Evolutionary conservation across 2,888 invertebrate species (phyloP), one percentile per base, ranked within the genome.

Genomic region (Scotopteryx bipunctaria): DNA sequence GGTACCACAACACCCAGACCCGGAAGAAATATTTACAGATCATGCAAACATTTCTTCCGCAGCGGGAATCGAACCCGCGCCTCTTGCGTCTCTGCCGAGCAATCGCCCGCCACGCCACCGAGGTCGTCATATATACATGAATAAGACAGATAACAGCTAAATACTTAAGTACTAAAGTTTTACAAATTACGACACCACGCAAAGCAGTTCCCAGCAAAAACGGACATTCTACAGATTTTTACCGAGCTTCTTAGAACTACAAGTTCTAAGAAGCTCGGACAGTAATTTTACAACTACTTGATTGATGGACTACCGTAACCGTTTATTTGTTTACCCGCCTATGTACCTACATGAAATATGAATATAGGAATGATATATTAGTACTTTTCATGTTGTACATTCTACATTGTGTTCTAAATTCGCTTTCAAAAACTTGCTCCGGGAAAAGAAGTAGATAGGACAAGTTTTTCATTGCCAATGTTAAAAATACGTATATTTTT

Each of bases 401-500:
- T n/a, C n/a, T n/a, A n/a, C n/a, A n/a, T n/a, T n/a, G n/a, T n/a
- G 4, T 9, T 11, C 9, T 25, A 9, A 25, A 9, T 5, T 9
- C 9, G 4, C 0, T 11, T 11, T 11, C 9, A 6, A 9, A 2
- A 25, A 3, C 9, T n/a, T 25, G 2, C n/a, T 9, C 3, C n/a
- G 1, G 3, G 25, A 2, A 9, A 27, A 11, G 27, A 9, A 2
- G 8, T 8, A 15, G 32, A n/a, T 15, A 32, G 32, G 32, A n/a
- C 6, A 17, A 27, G 6, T 14, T 17, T 41, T 44, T 47, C 43
- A 53, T 32, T 47, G 43, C 33, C 43, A 53, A 53, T 47, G 47
- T 47, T 42, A 43, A 40, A 21, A 5, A 5, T 61, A 67, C 57
- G 43, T 62, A 49, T 61, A 66, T 53, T 63, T 59, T 55, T 45